phyloP scores from a whole-genome alignment of 2,797 vertebrate genomes.

The Poecile montanus region DNA sequence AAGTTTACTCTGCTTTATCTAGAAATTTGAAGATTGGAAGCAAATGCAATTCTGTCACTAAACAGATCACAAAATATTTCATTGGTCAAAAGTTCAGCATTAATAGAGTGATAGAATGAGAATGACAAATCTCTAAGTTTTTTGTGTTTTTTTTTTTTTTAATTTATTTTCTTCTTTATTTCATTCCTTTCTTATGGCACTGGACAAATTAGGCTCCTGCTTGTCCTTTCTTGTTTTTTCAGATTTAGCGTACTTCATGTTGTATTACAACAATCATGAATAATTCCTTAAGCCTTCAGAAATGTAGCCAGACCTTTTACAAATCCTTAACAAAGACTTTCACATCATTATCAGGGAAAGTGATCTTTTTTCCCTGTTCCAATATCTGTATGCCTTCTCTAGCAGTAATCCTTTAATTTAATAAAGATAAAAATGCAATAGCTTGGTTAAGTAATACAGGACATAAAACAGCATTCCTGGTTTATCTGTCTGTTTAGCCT shows the following conservation, averaged over 20 bases:
- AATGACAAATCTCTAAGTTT: background rate
- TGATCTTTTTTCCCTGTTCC: background rate
- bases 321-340: slow-evolving; percentile 2
- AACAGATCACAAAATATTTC: background rate
- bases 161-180: background rate
- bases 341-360: background rate
- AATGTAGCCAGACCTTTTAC: background rate
- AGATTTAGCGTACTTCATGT: background rate
- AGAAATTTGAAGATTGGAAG: background rate
- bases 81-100: background rate
- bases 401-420: slow-evolving; percentile 39
- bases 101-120: background rate
- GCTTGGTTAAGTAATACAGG: slow-evolving; percentile 2
- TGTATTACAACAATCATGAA: background rate
- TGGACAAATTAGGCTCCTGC: background rate
- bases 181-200: background rate
- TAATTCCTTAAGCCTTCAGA: background rate
- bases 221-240: background rate
- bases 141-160: background rate
- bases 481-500: slow-evolving; percentile 39
- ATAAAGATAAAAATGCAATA: slow-evolving; percentile 32
- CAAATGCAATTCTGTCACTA: background rate
- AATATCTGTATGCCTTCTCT: background rate
- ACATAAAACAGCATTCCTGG: background rate
- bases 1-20: background rate